These are phyloP conservation scores for Lepidothrix coronata DNA, from an alignment of 2,113 vertebrate genomes.

Conservation along the genomic window DNA sequence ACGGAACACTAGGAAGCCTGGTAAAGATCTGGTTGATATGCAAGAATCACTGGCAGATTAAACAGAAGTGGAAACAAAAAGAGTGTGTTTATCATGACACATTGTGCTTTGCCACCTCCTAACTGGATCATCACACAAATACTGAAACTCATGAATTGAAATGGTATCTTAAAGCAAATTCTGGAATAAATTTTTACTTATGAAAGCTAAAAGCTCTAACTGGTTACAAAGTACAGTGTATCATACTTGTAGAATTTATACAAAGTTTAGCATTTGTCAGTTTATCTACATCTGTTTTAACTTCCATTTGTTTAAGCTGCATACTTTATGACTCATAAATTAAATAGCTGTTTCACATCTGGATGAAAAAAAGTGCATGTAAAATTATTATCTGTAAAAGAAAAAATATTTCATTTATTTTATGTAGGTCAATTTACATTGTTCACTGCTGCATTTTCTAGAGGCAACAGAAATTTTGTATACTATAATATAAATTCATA, in stretches of 20 bases:
- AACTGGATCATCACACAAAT: neutral
- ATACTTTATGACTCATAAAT: neutral
- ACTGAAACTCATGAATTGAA: neutral
- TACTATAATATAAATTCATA: neutral
- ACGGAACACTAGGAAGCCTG: neutral
- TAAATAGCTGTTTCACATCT: constrained; percentile 1
- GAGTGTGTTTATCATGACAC: neutral
- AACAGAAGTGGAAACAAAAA: neutral
- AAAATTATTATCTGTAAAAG: neutral
- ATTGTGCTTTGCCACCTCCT: neutral
- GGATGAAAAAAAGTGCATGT: neutral
- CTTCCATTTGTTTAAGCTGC: neutral
- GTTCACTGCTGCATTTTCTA: neutral
- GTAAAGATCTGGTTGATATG: neutral
- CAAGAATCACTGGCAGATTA: neutral
- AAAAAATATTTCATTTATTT: neutral
- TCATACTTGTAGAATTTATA: constrained; percentile 21
- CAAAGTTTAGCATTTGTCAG: neutral
- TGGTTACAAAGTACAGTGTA: neutral
- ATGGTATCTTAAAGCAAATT: neutral
- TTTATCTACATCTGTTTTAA: neutral
- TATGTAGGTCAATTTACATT: neutral
- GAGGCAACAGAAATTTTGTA: neutral
- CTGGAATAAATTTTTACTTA: neutral
- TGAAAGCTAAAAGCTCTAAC: constrained; percentile 4